phyloP scores from a whole-genome alignment of 1,140 invertebrate species.

The Trachymyrmex septentrionalis region DNA sequence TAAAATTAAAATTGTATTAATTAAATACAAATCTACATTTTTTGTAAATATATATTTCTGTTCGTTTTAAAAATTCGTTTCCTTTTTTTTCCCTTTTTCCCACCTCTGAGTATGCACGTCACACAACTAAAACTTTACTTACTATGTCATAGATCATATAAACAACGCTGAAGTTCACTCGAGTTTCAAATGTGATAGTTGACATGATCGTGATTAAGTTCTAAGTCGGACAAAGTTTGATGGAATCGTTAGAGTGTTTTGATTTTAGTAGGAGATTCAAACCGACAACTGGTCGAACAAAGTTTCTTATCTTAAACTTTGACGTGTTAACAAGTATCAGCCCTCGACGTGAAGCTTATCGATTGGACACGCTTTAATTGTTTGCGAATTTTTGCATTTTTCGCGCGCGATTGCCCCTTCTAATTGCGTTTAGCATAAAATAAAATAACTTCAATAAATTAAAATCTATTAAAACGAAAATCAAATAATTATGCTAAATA shows the following conservation, averaged over 20 bases:
- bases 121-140: background rate
- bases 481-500: background rate
- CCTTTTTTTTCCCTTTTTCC: background rate
- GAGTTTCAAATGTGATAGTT: constrained; percentile 36
- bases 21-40: constrained; percentile 4
- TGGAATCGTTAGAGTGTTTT: constrained; percentile 47
- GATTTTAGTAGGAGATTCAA: constrained; percentile 34
- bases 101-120: no score
- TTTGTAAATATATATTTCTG: background rate
- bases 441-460: background rate
- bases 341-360: background rate
- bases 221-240: constrained; percentile 37
- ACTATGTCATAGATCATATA: constrained; percentile 1
- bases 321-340: constrained; percentile 6
- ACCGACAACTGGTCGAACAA: background rate
- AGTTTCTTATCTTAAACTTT: constrained; percentile 49
- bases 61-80: background rate
- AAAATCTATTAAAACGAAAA: background rate
- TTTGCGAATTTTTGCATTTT: background rate
- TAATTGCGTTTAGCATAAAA: background rate
- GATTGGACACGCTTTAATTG: constrained; percentile 19
- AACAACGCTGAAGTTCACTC: background rate
- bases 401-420: background rate
- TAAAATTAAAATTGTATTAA: background rate
- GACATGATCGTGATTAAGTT: constrained; percentile 46